Evolutionary conservation across 2,888 invertebrate species (phyloP).

Genomic region (Drosophila birchii): DNA sequence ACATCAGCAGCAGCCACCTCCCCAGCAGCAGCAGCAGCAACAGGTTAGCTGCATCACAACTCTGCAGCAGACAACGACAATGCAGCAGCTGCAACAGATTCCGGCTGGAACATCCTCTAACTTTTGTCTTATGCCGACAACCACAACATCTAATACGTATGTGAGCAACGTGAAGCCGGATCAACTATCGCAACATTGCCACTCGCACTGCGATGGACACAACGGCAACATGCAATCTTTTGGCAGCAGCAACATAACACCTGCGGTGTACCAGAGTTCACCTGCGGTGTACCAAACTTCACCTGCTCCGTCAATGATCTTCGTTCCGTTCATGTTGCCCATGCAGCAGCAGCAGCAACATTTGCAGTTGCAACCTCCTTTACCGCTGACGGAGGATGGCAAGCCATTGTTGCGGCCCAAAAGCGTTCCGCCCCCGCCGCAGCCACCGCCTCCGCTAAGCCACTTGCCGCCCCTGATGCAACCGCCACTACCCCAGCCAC

Average conservation of each 20-base stretch:
- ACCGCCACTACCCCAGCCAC: background rate
- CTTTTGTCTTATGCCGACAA: conserved; percentile 36
- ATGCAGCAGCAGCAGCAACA: conserved; percentile 21
- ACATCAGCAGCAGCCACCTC: conserved; percentile 34
- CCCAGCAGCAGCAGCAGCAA: conserved; percentile 58
- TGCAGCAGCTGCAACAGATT: conserved; percentile 50
- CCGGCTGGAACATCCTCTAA: conserved; percentile 22
- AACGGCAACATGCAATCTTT: conserved; percentile 14
- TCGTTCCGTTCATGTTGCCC: conserved; percentile 38
- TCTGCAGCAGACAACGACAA: conserved; percentile 64
- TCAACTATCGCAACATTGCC: conserved; percentile 23
- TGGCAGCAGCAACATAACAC: conserved; percentile 5
- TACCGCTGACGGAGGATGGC: conserved; percentile 13
- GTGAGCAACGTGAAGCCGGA: conserved; percentile 26
- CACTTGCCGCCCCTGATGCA: conserved; percentile 40
- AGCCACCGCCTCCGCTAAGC: conserved; percentile 55
- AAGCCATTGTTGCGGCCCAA: conserved; percentile 37
- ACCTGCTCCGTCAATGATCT: conserved; percentile 39
- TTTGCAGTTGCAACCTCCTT: conserved; percentile 24
- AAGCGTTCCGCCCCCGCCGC: conserved; percentile 68
- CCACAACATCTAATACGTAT: conserved; percentile 34
- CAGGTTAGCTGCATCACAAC: conserved; percentile 64
- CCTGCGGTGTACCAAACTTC: conserved; percentile 25
- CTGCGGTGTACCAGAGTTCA: conserved; percentile 37
- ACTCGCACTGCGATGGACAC: conserved; percentile 35